A percentile compares a stretch with the other conserved stretches of the same genome.
These are phyloP conservation scores for Percopsis omiscomaycus DNA, from an alignment of 2,797 vertebrate genomes.

Conservation along the genomic window DNA sequence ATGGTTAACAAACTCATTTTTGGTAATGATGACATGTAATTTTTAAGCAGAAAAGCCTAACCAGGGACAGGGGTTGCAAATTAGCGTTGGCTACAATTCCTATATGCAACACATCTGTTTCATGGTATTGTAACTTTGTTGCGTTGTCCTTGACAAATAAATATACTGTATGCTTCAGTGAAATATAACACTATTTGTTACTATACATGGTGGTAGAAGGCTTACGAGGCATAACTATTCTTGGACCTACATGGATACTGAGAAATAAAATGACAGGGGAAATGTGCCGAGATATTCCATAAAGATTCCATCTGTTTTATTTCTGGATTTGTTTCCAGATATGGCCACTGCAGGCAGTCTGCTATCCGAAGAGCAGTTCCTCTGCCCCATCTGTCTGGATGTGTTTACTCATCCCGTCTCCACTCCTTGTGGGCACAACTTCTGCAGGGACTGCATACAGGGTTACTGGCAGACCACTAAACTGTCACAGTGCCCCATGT, in stretches of 20 bases:
- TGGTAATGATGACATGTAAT: too few species aligned
- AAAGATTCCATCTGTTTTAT: conserved; percentile 54
- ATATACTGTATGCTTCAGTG: conserved; percentile 32
- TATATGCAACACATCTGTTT: too few species aligned
- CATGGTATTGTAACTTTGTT: too few species aligned
- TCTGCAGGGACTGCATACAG: conserved; percentile 70
- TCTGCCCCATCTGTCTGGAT: conserved; percentile 74
- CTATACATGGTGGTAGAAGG: conserved; percentile 46
- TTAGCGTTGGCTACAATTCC: too few species aligned
- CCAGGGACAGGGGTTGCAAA: too few species aligned
- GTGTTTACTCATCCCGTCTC: conserved; percentile 68
- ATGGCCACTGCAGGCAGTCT: conserved; percentile 60
- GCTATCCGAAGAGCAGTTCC: conserved; percentile 66
- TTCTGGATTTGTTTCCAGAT: conserved; percentile 62
- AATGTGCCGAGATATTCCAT: conserved; percentile 19
- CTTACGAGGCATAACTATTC: conserved; percentile 45
- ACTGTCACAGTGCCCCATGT: conserved; percentile 68
- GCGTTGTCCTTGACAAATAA: too few species aligned
- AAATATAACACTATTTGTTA: conserved; percentile 53
- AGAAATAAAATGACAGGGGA: conserved; percentile 21
- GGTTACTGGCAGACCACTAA: conserved; percentile 62
- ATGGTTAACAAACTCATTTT: too few species aligned
- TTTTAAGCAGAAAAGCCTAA: too few species aligned
- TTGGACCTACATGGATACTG: conserved; percentile 10
- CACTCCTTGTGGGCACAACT: conserved; percentile 76